Conservation (phyloP, 2,888 invertebrate species). For the Acleris laterana region DNA sequence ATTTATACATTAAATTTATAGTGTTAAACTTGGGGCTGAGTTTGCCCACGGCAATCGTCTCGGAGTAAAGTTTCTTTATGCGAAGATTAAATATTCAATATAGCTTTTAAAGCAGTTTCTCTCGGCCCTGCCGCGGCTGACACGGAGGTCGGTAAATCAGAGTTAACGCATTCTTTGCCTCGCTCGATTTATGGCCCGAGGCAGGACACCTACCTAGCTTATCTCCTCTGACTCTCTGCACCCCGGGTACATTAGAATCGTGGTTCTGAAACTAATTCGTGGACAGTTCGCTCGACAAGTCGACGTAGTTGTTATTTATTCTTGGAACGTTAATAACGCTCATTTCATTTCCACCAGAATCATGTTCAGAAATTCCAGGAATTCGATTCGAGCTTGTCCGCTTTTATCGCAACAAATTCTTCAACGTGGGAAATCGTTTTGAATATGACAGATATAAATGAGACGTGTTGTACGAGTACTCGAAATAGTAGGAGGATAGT, state of each 20-base stretch:
- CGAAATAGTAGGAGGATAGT: constrained; percentile 73
- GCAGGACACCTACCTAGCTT: constrained; percentile 60
- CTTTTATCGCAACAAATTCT: constrained; percentile 56
- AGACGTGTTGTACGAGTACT: constrained; percentile 70
- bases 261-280: constrained; percentile 22
- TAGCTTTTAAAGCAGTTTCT: constrained; percentile 38
- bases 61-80: constrained; percentile 32
- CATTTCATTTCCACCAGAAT: constrained; percentile 44
- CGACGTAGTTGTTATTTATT: constrained; percentile 19
- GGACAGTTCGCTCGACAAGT: not conserved
- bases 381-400: constrained; percentile 48
- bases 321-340: constrained; percentile 2
- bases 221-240: constrained; percentile 54
- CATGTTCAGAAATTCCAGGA: constrained; percentile 53
- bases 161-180: constrained; percentile 73
- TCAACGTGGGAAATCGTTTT: constrained; percentile 59
- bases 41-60: constrained; percentile 24
- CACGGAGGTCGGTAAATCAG: constrained; percentile 71
- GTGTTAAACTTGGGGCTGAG: constrained; percentile 23
- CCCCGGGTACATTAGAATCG: constrained; percentile 37
- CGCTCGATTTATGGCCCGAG: constrained; percentile 66
- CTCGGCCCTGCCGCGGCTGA: constrained; percentile 46
- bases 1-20: constrained; percentile 18
- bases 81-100: constrained; percentile 37
- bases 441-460: constrained; percentile 75